Conservation (phyloP, 53 echinoderm and acorn worm species). For the Henricia sp. region DNA sequence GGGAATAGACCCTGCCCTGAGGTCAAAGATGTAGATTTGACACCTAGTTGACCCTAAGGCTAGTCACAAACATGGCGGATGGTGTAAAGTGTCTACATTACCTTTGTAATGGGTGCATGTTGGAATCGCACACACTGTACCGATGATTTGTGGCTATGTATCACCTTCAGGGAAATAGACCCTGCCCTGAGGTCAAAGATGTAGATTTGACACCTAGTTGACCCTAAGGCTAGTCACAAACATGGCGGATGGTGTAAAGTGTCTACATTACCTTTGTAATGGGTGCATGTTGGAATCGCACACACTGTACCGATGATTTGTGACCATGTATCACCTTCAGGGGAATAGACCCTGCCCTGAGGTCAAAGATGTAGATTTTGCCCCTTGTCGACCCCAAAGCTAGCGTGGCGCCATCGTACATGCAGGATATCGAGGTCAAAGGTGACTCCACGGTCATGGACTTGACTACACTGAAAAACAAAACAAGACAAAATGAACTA, state of each 20-base stretch:
- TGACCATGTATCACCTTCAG: slow-evolving; percentile 80
- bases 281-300: slow-evolving; percentile 73
- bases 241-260: neutral
- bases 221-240: too few relatives aligned
- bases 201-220: too few relatives aligned
- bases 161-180: too few relatives aligned
- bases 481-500: neutral
- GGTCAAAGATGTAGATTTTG: slow-evolving; percentile 90
- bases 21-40: too few relatives aligned
- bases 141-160: slow-evolving; percentile 93
- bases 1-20: too few relatives aligned
- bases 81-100: neutral
- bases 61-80: too few relatives aligned
- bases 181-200: too few relatives aligned
- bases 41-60: too few relatives aligned
- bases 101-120: slow-evolving; percentile 60
- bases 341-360: slow-evolving; percentile 84
- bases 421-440: slow-evolving; percentile 85
- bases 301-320: slow-evolving; percentile 88
- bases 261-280: slow-evolving; percentile 59
- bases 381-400: slow-evolving; percentile 91
- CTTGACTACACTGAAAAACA: slow-evolving; percentile 72
- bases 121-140: slow-evolving; percentile 87
- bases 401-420: slow-evolving; percentile 89
- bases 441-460: slow-evolving; percentile 92